These are phyloP conservation scores for Odontamblyopus lacepedii DNA, from an alignment of 2,797 vertebrate species.

Conservation along the genomic window DNA sequence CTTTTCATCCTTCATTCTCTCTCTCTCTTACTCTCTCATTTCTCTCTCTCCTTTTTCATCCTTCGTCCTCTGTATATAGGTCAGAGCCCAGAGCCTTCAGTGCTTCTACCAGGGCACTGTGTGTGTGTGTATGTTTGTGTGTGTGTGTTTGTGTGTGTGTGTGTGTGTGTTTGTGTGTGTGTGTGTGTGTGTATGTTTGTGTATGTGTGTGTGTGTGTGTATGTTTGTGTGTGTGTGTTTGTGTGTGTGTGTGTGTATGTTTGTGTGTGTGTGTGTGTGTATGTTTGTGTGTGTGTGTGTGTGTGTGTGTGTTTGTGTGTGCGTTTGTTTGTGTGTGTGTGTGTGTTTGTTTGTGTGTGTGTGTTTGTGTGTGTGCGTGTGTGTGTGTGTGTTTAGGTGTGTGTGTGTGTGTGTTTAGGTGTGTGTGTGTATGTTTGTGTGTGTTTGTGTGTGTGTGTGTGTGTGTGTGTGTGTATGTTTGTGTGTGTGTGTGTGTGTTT, in stretches of 20 bases:
- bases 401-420: too few species aligned
- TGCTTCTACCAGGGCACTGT: slow-evolving; percentile 47
- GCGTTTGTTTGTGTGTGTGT: slow-evolving; percentile 19
- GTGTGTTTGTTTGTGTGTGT: too few species aligned
- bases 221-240: slow-evolving; percentile 2
- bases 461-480: not conserved
- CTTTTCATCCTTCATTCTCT: not conserved
- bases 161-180: slow-evolving; percentile 29
- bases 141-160: too few species aligned
- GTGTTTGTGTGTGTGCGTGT: too few species aligned
- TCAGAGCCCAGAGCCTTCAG: slow-evolving; percentile 64
- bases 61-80: slow-evolving; percentile 54
- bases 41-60: slow-evolving; percentile 3
- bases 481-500: slow-evolving; percentile 13
- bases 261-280: too few species aligned
- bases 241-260: slow-evolving; percentile 36
- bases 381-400: too few species aligned
- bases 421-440: slow-evolving; percentile 23
- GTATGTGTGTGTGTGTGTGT: slow-evolving; percentile 33
- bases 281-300: slow-evolving; percentile 42
- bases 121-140: slow-evolving; percentile 42
- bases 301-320: too few species aligned
- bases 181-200: slow-evolving; percentile 12
- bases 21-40: not conserved
- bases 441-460: slow-evolving; percentile 23